Evolutionary conservation across 2,113 vertebrate genomes (phyloP), one percentile per base, ranked within the genome.

Genomic region (Myrmecophaga tridactyla): DNA sequence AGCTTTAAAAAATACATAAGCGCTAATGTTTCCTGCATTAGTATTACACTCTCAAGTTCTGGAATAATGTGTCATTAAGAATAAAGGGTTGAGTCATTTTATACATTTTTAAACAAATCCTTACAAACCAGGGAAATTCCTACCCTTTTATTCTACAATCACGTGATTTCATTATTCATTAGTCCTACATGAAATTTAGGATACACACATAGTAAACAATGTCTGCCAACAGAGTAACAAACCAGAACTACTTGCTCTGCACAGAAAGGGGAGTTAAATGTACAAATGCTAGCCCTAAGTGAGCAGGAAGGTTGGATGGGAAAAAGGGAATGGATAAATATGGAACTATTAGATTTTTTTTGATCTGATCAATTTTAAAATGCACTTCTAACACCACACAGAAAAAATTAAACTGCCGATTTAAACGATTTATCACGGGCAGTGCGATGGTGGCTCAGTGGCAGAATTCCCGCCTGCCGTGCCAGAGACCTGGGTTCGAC

Each of bases 171-270:
- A 78, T 94, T 96, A 96, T 76, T 92, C 90, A 86, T 48, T 86
- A 91, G 88, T 90, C 51, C 69, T 92, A 92, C 86, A 95, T 53
- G 62, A n/a, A 94, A 92, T 86, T 75, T 85, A 92, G 92, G 86
- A 21, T 65, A 62, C 63, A 94, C 34, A 92, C 67, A 90, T 14
- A 89, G 56, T 62, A 95, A 81, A 96, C 65, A 75, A 8, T 96
- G 65, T 95, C 89, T 95, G 90, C 36, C 90, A 96, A 90, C 2
- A 93, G 80, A 95, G 92, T 87, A 96, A 94, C 46, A 94, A 91
- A 93, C 83, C 86, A 81, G 53, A 95, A 93, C 48, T 92, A 95
- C 95, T 94, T 96, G 95, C 27, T 95, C 92, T 89, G 84, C 76
- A 93, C 41, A 87, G 51, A 96, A 95, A 93, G 75, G 80, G 56